These are phyloP conservation scores for Myotis davidii DNA, from an alignment of 2,113 vertebrate genomes.

Conservation along the genomic window DNA sequence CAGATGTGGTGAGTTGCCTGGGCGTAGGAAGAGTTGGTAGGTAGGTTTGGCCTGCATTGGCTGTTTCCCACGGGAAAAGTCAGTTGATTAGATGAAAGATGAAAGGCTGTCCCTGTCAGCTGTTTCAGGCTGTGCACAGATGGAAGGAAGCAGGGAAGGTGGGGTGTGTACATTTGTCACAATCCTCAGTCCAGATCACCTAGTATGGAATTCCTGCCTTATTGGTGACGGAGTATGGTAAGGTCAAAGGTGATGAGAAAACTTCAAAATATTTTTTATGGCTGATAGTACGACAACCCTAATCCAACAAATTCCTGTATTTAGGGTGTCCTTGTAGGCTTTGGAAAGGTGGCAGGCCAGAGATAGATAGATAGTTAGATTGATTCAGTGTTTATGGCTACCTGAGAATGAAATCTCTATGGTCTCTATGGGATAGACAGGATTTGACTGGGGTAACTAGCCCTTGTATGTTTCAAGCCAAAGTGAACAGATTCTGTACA, in stretches of 20 bases:
- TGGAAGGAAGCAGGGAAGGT: neutral
- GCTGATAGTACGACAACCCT: neutral
- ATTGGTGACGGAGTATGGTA: neutral
- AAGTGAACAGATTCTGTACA: neutral
- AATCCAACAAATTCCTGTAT: neutral
- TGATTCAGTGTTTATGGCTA: neutral
- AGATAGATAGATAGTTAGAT: neutral
- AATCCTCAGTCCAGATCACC: neutral
- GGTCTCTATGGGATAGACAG: neutral
- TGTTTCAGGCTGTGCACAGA: conserved; percentile 28
- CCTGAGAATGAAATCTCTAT: neutral
- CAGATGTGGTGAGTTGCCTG: conserved; percentile 63
- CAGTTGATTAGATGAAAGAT: conserved; percentile 57
- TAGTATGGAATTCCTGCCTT: neutral
- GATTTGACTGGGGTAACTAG: neutral
- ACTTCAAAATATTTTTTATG: neutral
- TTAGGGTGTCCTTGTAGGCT: neutral
- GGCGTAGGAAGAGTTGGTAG: conserved; percentile 22
- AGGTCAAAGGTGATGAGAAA: neutral
- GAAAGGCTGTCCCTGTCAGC: conserved; percentile 42
- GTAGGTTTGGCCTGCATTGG: conserved; percentile 17
- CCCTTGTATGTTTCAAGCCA: neutral
- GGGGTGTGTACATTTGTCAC: neutral
- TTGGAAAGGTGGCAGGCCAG: neutral
- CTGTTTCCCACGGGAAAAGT: conserved; percentile 70